phyloP scores from a whole-genome alignment of 2,888 invertebrate species.

The Eilema griseolum region DNA sequence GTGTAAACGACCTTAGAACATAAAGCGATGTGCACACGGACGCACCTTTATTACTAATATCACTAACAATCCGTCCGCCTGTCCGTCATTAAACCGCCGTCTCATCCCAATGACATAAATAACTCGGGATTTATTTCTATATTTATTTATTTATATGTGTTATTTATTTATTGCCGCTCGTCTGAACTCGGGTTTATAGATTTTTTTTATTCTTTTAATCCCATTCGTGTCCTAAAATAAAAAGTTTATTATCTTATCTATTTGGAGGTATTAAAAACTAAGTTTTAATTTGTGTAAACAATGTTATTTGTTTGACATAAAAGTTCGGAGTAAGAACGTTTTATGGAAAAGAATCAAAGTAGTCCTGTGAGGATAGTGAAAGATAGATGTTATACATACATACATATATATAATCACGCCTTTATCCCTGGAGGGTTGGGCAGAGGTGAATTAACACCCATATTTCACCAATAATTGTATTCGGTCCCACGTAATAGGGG shows the following conservation, averaged over 20 bases:
- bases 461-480: too few relatives aligned
- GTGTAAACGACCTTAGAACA: conserved; percentile 44
- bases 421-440: too few relatives aligned
- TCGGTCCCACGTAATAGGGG: too few relatives aligned
- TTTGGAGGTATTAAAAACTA: conserved; percentile 43
- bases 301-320: conserved; percentile 45
- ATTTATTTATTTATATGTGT: conserved; percentile 73
- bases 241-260: conserved; percentile 51
- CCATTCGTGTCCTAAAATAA: conserved; percentile 43
- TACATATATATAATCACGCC: too few relatives aligned
- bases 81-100: conserved; percentile 74
- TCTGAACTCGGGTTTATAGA: conserved; percentile 57
- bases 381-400: too few relatives aligned
- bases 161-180: conserved; percentile 64
- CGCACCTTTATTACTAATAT: conserved; percentile 61
- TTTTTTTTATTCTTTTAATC: conserved; percentile 38
- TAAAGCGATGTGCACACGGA: conserved; percentile 43
- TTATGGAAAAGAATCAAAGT: background rate
- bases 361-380: background rate
- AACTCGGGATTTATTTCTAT: conserved; percentile 71
- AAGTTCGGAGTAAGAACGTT: background rate
- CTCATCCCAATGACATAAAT: conserved; percentile 71
- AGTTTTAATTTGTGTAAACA: conserved; percentile 55
- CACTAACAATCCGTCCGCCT: conserved; percentile 66
- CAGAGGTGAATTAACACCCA: too few relatives aligned